Conservation (phyloP, 2,113 vertebrate species). For the Leptobrachium leishanense region DNA sequence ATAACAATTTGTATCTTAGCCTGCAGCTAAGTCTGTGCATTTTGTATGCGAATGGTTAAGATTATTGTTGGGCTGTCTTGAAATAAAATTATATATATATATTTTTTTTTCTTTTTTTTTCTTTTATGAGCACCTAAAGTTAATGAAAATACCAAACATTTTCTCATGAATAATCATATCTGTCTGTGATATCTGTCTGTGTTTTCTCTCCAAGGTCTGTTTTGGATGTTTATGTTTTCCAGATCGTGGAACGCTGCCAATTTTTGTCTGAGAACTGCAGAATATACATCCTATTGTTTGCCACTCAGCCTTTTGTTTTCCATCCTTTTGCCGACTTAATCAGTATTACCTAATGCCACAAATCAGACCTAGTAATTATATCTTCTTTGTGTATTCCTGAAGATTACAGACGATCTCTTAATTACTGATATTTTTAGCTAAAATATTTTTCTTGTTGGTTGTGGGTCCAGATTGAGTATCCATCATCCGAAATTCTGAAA, state of each 20-base stretch:
- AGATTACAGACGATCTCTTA: conserved; percentile 1
- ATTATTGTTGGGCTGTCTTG: background rate
- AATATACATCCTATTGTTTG: conserved; percentile 8
- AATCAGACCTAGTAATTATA: background rate
- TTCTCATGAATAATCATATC: conserved; percentile 14
- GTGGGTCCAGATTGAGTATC: too few species aligned
- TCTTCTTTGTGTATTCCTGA: background rate
- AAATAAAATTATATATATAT: conserved; percentile 4
- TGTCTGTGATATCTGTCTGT: background rate
- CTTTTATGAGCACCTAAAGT: conserved; percentile 12
- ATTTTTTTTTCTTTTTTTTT: background rate
- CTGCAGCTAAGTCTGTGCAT: background rate
- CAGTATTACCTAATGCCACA: background rate
- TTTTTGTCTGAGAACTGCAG: conserved; percentile 5
- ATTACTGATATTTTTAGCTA: background rate
- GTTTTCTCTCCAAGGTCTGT: background rate
- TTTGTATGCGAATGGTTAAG: background rate
- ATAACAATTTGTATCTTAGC: conserved; percentile 18
- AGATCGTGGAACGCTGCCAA: conserved; percentile 7
- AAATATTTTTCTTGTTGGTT: background rate
- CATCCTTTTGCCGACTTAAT: conserved; percentile 13
- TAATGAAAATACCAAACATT: background rate
- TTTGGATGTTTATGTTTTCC: conserved; percentile 4
- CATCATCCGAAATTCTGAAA: too few species aligned
- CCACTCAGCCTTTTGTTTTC: background rate